phyloP scores from a whole-genome alignment of 1,140 invertebrate species.

The Zaprionus tsacasi region DNA sequence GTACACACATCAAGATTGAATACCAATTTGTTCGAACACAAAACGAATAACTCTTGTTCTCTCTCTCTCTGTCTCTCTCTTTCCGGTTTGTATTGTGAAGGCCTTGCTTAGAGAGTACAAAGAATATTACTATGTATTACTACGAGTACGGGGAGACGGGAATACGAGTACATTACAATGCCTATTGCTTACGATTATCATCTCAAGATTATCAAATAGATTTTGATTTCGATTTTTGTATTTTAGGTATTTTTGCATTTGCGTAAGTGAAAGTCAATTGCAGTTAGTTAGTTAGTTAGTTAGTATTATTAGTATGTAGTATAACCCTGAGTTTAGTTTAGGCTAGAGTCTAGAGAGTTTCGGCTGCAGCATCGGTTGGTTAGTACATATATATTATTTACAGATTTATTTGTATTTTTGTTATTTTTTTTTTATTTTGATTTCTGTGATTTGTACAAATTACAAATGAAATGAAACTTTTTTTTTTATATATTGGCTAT shows the following conservation, averaged over 20 bases:
- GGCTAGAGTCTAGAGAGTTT: conserved; percentile 60
- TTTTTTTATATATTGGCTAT: conserved; percentile 45
- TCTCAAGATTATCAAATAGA: conserved; percentile 25
- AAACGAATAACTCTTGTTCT: conserved; percentile 57
- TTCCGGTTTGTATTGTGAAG: conserved; percentile 5
- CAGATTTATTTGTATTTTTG: conserved; percentile 43
- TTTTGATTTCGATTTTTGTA: conserved; percentile 63
- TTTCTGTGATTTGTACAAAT: conserved; percentile 44
- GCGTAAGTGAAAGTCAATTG: conserved; percentile 48
- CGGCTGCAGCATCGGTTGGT: conserved; percentile 46
- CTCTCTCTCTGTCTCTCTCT: conserved; percentile 19
- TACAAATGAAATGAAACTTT: conserved; percentile 7
- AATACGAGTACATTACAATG: conserved; percentile 32
- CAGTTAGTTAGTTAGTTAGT: conserved; percentile 14
- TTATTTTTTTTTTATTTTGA: conserved; percentile 49
- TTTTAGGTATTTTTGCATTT: conserved; percentile 17
- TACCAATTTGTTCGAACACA: conserved; percentile 60
- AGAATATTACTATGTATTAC: conserved; percentile 46
- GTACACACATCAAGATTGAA: conserved; percentile 60
- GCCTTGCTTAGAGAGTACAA: conserved; percentile 36
- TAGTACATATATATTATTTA: conserved; percentile 64
- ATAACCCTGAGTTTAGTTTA: conserved; percentile 75
- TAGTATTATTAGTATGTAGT: conserved; percentile 38
- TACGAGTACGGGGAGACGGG: conserved; percentile 26
- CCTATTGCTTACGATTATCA: conserved; percentile 18